Conservation (phyloP, 2,888 invertebrate genomes). For the Sphaeridia pumilis region DNA sequence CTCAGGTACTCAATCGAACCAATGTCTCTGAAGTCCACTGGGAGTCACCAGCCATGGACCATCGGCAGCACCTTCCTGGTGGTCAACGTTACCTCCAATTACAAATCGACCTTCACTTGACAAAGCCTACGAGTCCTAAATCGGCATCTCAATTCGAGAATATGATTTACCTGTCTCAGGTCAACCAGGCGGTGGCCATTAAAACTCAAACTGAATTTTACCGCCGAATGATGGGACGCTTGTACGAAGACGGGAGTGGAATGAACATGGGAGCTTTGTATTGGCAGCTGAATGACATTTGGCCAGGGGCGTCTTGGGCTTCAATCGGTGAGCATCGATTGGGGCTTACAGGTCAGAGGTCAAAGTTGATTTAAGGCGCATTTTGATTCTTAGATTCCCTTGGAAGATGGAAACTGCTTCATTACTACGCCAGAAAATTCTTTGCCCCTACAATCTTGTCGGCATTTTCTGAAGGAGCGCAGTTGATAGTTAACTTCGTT, state of each 20-base stretch:
- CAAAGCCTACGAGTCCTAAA: conserved; percentile 44
- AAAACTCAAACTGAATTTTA: conserved; percentile 44
- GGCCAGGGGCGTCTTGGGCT: conserved; percentile 51
- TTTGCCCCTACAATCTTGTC: conserved; percentile 65
- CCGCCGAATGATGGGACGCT: conserved; percentile 33
- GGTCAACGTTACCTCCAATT: conserved; percentile 54
- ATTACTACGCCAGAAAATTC: conserved; percentile 76
- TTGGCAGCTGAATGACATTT: conserved; percentile 53
- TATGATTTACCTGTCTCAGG: conserved; percentile 74
- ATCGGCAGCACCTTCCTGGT: conserved; percentile 71
- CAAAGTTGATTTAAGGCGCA: no score
- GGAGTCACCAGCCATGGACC: conserved; percentile 39
- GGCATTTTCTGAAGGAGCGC: no score
- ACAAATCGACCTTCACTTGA: conserved; percentile 53
- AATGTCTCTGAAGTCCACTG: conserved; percentile 38
- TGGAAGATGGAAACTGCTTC: conserved; percentile 75
- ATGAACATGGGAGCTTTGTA: conserved; percentile 50
- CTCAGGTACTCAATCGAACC: background rate
- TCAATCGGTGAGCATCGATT: conserved; percentile 38
- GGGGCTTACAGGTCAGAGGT: background rate
- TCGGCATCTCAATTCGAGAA: conserved; percentile 47
- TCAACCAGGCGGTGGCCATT: conserved; percentile 48
- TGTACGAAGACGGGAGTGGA: conserved; percentile 38
- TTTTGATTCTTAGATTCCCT: conserved; percentile 65
- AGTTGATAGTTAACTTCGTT: conserved; percentile 18